phyloP scores from a whole-genome alignment of 2,888 invertebrate genomes.

The Halocaridina rubra region DNA sequence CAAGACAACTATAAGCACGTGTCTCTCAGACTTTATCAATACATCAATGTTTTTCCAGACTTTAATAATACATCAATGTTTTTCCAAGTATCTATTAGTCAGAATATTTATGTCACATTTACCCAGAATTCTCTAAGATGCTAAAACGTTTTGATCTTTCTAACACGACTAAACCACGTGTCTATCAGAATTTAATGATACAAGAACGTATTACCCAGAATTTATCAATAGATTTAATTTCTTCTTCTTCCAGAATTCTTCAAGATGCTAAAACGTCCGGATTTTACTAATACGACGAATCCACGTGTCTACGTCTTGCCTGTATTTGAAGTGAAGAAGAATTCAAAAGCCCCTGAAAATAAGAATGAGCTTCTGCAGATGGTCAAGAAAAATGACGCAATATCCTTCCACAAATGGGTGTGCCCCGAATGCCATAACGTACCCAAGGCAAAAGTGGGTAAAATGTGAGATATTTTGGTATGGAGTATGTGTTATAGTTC shows the following conservation, averaged over 20 bases:
- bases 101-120: not conserved
- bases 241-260: conserved; percentile 44
- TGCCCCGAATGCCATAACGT: conserved; percentile 85
- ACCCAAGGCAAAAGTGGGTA: conserved; percentile 73
- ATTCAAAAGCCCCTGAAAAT: conserved; percentile 68
- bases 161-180: not conserved
- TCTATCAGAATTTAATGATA: not conserved
- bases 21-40: too few species aligned
- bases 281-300: conserved; percentile 38
- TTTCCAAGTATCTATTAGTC: not conserved
- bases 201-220: not conserved
- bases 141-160: conserved; percentile 40
- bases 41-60: too few species aligned
- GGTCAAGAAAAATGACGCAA: conserved; percentile 81
- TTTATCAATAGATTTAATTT: not conserved
- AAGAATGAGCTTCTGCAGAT: conserved; percentile 78
- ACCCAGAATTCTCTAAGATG: conserved; percentile 54
- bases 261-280: conserved; percentile 46
- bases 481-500: too few species aligned
- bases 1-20: too few species aligned
- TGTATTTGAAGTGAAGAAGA: conserved; percentile 81
- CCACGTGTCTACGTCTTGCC: conserved; percentile 86
- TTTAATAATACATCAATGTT: not conserved
- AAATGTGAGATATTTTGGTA: not conserved
- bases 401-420: conserved; percentile 91